A percentile compares a stretch with the other conserved stretches of the same genome.
phyloP scores from a whole-genome alignment of 2,797 vertebrate genomes.

The Sandelia bainsii region DNA sequence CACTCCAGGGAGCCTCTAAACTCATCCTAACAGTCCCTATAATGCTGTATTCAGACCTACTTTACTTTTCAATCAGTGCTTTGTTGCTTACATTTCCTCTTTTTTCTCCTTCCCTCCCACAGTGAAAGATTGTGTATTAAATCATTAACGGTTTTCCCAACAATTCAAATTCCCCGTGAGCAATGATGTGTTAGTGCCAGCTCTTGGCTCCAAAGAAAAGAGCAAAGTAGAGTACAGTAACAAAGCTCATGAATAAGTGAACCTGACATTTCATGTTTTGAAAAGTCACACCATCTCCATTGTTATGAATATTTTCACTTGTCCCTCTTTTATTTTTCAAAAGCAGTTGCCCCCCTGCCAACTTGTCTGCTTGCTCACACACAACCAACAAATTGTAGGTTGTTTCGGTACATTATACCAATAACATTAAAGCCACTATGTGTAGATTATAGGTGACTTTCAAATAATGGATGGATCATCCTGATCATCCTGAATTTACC shows the following conservation, averaged over 20 bases:
- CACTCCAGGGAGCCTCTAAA: slow-evolving; percentile 49
- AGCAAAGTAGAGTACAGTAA: slow-evolving; percentile 19
- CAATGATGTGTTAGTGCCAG: slow-evolving; percentile 21
- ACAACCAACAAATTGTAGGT: neutral
- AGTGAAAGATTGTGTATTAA: slow-evolving; percentile 49
- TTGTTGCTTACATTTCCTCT: slow-evolving; percentile 24
- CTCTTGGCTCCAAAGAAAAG: slow-evolving; percentile 21
- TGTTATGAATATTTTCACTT: slow-evolving; percentile 20
- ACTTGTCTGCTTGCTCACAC: neutral
- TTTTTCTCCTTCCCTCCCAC: slow-evolving; percentile 27
- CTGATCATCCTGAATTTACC: neutral
- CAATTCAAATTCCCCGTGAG: slow-evolving; percentile 45
- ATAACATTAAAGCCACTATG: neutral
- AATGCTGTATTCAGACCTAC: slow-evolving; percentile 40
- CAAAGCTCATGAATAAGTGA: slow-evolving; percentile 46
- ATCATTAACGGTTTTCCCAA: slow-evolving; percentile 65
- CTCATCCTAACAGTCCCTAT: slow-evolving; percentile 38
- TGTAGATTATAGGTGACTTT: neutral
- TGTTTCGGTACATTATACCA: neutral
- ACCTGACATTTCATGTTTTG: slow-evolving; percentile 39
- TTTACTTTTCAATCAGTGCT: slow-evolving; percentile 37
- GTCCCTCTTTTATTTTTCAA: slow-evolving; percentile 12
- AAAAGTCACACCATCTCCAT: slow-evolving; percentile 34
- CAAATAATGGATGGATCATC: neutral
- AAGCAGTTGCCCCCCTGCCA: neutral